phyloP scores from a whole-genome alignment of 2,113 vertebrate genomes.

The Gymnorhina tibicen region DNA sequence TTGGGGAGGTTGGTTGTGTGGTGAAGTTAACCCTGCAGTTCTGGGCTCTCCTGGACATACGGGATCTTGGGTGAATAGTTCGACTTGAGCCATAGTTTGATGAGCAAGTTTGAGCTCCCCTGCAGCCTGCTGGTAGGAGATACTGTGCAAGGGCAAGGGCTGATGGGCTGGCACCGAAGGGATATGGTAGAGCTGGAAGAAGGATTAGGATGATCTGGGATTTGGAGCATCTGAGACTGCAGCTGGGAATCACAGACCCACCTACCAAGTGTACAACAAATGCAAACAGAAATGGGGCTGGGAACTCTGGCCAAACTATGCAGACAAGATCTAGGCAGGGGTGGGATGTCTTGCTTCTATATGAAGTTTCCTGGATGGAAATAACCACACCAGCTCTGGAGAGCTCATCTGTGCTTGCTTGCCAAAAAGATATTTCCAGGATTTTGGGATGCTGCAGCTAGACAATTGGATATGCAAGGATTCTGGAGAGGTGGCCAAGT shows the following conservation, averaged over 20 bases:
- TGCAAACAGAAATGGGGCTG: neutral
- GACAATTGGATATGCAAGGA: slow-evolving; percentile 5
- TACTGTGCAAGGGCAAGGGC: neutral
- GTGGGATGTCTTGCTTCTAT: neutral
- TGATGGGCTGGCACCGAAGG: neutral
- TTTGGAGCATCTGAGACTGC: neutral
- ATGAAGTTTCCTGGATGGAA: slow-evolving; percentile 26
- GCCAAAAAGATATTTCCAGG: slow-evolving; percentile 52
- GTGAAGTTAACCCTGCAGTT: neutral
- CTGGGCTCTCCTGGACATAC: neutral
- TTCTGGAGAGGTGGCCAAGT: slow-evolving; percentile 18
- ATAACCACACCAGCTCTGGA: neutral
- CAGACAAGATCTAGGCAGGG: neutral
- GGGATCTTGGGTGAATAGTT: neutral
- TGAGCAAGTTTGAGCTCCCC: neutral
- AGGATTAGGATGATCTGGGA: neutral
- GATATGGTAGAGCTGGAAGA: neutral
- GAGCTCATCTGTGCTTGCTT: neutral
- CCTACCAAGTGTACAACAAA: neutral
- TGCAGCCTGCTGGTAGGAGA: neutral
- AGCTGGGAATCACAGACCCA: neutral
- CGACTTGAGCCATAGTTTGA: neutral
- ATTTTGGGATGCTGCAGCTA: slow-evolving; percentile 31
- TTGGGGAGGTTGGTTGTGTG: neutral
- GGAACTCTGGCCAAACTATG: neutral